Evolutionary conservation across 2,113 vertebrate genomes (phyloP).

Genomic region (Embiotoca jacksoni): DNA sequence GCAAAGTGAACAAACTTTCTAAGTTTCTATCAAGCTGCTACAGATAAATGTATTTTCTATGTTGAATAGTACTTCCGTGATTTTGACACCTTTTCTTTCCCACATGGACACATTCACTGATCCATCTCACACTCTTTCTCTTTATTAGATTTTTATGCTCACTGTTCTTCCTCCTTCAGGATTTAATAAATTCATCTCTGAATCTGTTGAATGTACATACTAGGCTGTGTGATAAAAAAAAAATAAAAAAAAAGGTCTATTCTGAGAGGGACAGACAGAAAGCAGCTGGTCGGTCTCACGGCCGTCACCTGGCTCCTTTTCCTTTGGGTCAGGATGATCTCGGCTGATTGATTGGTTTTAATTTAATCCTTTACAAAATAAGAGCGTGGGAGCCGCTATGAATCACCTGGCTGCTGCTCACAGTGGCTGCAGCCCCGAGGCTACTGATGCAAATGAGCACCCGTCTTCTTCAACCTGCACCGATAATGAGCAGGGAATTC

Average conservation of each 20-base stretch:
- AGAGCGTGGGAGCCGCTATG: conserved; percentile 63
- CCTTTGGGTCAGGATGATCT: conserved; percentile 57
- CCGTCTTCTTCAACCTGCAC: conserved; percentile 76
- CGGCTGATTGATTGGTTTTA: conserved; percentile 78
- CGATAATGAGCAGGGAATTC: conserved; percentile 74
- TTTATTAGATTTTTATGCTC: conserved; percentile 31
- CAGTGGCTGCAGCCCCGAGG: conserved; percentile 55
- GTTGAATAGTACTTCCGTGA: neutral
- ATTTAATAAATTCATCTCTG: conserved; percentile 6
- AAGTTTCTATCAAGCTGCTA: neutral
- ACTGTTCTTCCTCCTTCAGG: conserved; percentile 18
- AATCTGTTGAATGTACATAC: conserved; percentile 8
- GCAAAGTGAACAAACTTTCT: no score
- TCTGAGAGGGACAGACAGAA: conserved; percentile 9
- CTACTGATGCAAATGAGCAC: conserved; percentile 80
- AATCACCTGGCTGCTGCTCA: conserved; percentile 74
- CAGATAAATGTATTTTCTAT: neutral
- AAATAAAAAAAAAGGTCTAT: conserved; percentile 10
- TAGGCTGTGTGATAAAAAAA: conserved; percentile 22
- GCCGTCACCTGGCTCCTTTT: conserved; percentile 37
- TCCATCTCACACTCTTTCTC: conserved; percentile 5
- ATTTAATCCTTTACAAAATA: conserved; percentile 75
- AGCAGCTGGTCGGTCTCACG: conserved; percentile 31
- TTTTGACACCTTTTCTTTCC: neutral
- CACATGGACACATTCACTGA: neutral